Base-by-base conservation (phyloP, 2,113 vertebrate genomes). In the Percopsis transmontana region DNA sequence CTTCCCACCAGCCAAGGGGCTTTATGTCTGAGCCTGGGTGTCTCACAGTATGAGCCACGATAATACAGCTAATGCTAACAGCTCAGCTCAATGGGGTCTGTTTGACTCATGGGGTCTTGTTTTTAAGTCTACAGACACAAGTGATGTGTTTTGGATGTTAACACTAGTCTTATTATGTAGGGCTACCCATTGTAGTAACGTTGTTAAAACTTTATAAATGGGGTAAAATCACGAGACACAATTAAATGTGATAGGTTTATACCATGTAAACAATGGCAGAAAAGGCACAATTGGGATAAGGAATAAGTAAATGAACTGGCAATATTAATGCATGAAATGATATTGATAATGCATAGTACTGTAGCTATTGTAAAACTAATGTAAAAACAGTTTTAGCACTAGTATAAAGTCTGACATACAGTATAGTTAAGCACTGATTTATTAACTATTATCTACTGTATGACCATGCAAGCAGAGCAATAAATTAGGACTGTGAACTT, bases 261-360 rank as follows among this genome's bases (percentile, higher is more conserved):
- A 23, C 52, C 39, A 62, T 47, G 67, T 23, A 6, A 74, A 33
- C 16, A 58, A 64, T 50, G 72, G 48, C 41, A 72, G 66, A 18
- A 42, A 71, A 50, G n/a, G 9, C 13, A 23, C 20, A 20, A 61
- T 21, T 19, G 70, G 58, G 42, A 72, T 14, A n/a, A 21, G 41
- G 9, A 41, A 39, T 19, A 13, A 19, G 18, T 27, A 23, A 72
- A 59, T 55, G 59, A 21, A 73, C 65, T 58, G 58, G 39, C 62
- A 74, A 66, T 12, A 23, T 42, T 62, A 66, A 40, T 69, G 77
- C 77, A 81, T 70, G 64, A 76, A 76, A 79, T 76, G 79, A 59
- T 52, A 63, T 42, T n/a, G 27, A 48, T 24, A 12, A 63, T 45
- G 66, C 18, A 42, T 68, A 27, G 19, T 44, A 12, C 42, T 45